phyloP scores from a whole-genome alignment of 2,113 vertebrate genomes.

The Bombycilla garrulus region DNA sequence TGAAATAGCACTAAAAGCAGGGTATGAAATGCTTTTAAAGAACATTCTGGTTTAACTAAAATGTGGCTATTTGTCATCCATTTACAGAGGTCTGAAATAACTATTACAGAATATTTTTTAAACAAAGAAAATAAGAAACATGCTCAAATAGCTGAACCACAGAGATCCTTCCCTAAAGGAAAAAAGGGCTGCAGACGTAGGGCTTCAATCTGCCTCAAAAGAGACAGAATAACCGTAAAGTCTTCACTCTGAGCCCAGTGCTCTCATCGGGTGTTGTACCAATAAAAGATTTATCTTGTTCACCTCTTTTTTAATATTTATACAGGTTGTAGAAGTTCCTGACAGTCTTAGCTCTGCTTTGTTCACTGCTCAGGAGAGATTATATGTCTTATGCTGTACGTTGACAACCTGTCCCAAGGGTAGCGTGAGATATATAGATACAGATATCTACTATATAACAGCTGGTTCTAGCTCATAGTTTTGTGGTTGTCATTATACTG shows the following conservation, averaged over 20 bases:
- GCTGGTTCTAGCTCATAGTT: neutral
- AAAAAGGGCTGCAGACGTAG: neutral
- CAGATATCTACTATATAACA: too few relatives aligned
- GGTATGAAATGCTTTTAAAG: neutral
- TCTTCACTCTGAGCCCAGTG: neutral
- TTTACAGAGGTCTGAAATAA: slow-evolving; percentile 16
- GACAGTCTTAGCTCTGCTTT: neutral
- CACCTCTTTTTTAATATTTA: neutral
- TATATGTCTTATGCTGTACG: neutral
- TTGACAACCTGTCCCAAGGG: neutral
- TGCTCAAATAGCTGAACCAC: neutral
- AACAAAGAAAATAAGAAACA: neutral
- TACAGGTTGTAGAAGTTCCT: neutral
- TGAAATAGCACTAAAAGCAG: slow-evolving; percentile 13
- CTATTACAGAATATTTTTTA: neutral
- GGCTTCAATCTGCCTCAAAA: neutral
- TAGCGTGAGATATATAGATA: neutral
- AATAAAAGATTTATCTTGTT: neutral
- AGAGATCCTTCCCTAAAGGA: neutral
- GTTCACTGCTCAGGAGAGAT: neutral
- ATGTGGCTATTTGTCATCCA: slow-evolving; percentile 1
- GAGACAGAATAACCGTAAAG: neutral
- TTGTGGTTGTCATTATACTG: neutral
- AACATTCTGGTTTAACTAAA: slow-evolving; percentile 9
- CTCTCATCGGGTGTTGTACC: neutral